Percentiles rank a stretch among this genome's conserved stretches.
Evolutionary conservation across 2,113 vertebrate genomes (phyloP).

Genomic region (Sphyrna mokarran): DNA sequence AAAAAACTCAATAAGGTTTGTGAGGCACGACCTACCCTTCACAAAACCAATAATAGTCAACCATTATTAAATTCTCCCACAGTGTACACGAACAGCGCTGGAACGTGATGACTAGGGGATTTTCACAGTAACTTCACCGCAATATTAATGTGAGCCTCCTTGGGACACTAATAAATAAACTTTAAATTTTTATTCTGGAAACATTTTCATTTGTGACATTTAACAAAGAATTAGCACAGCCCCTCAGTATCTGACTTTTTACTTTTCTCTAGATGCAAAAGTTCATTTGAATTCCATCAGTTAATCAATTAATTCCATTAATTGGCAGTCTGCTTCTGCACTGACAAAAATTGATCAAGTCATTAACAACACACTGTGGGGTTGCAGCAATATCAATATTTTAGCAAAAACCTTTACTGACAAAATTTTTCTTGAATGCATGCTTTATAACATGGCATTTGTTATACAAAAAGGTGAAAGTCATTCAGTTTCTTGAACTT

Average conservation of each 20-base stretch:
- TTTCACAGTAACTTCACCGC: too few relatives aligned
- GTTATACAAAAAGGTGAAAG: not conserved
- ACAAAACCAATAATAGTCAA: too few relatives aligned
- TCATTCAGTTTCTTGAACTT: not conserved
- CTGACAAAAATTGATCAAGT: constrained; percentile 13
- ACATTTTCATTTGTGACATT: not conserved
- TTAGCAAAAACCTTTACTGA: constrained; percentile 1
- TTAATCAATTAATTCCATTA: constrained; percentile 31
- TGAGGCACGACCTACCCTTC: too few relatives aligned
- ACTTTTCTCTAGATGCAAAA: not conserved
- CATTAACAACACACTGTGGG: not conserved
- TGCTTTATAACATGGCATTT: not conserved
- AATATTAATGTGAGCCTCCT: too few relatives aligned
- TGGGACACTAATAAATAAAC: too few relatives aligned
- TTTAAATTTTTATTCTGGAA: too few relatives aligned
- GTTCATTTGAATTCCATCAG: constrained; percentile 35
- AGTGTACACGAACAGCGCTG: too few relatives aligned
- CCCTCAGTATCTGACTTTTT: not conserved
- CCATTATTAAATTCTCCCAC: too few relatives aligned
- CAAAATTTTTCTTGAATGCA: not conserved
- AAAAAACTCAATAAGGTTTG: too few relatives aligned
- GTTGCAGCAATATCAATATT: not conserved
- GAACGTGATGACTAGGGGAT: too few relatives aligned
- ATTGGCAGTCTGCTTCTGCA: constrained; percentile 13
- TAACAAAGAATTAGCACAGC: not conserved